Percentiles rank a stretch among this genome's conserved stretches.
These are phyloP conservation scores for Akabosia matsudoensis DNA, from an alignment of 1,140 invertebrate genomes.

Conservation along the genomic window DNA sequence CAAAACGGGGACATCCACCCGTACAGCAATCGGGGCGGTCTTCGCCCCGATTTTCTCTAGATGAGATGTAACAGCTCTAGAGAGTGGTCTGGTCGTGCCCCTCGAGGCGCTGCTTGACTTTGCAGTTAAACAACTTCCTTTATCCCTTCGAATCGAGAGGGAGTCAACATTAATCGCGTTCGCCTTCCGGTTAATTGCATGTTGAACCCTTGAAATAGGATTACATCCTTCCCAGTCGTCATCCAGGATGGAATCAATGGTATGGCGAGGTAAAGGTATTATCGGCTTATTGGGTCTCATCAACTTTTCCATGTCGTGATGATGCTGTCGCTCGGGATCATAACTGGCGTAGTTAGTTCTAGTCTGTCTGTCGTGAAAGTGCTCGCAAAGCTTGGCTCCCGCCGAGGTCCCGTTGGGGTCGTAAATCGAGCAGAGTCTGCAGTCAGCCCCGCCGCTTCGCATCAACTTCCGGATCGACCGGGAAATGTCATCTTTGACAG, in stretches of 20 bases:
- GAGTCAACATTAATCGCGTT: conserved; percentile 27
- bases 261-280: not conserved
- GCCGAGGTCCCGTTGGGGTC: not conserved
- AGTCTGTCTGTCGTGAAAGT: not conserved
- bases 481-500: conserved; percentile 29
- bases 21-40: not conserved
- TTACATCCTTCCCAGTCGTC: conserved; percentile 33
- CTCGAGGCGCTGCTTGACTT: not conserved
- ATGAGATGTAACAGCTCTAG: not conserved
- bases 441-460: not conserved
- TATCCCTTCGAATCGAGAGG: conserved; percentile 15
- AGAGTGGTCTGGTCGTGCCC: not conserved
- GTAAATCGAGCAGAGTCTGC: not conserved
- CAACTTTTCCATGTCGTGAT: conserved; percentile 10
- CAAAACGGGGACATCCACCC: not conserved
- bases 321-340: not conserved
- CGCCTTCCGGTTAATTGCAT: conserved; percentile 36
- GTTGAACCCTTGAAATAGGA: conserved; percentile 29
- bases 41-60: not conserved
- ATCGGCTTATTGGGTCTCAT: conserved; percentile 12
- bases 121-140: not conserved
- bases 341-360: conserved; percentile 9
- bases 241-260: conserved; percentile 27
- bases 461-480: conserved; percentile 8
- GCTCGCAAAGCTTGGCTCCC: conserved; percentile 8